Evolutionary conservation across 2,113 vertebrate species (phyloP).

Genomic region (Hemiprocne comata): DNA sequence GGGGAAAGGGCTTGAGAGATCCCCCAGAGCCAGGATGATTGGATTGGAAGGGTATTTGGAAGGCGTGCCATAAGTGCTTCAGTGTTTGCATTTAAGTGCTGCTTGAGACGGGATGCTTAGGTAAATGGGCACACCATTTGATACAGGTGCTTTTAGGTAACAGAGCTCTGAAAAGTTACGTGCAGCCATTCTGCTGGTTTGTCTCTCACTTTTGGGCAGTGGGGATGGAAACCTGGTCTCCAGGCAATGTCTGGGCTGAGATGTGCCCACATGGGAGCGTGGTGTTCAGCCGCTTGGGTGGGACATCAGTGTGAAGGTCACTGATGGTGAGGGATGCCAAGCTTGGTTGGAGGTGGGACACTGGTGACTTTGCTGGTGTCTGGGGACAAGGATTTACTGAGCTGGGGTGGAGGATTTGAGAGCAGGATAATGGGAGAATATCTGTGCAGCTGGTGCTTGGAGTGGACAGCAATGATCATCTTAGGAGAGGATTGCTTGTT

Average conservation of each 20-base stretch:
- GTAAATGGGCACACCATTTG: neutral
- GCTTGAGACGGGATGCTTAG: neutral
- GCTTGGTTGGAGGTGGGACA: neutral
- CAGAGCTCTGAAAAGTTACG: neutral
- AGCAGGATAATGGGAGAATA: neutral
- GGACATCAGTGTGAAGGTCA: fast-evolving
- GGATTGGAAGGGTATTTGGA: neutral
- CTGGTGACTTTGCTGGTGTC: neutral
- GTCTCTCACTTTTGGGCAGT: fast-evolving
- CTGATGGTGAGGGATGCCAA: fast-evolving
- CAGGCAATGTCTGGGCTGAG: neutral
- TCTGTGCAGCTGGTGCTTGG: neutral
- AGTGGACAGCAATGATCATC: neutral
- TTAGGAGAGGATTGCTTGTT: neutral
- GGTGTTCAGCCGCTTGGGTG: neutral
- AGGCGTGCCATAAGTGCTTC: neutral
- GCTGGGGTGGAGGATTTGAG: neutral
- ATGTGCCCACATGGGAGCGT: fast-evolving
- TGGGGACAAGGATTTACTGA: neutral
- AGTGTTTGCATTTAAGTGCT: neutral
- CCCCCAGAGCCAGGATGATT: neutral
- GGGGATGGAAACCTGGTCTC: neutral
- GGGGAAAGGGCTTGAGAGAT: neutral
- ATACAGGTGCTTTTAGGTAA: neutral
- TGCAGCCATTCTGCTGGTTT: neutral